These are phyloP conservation scores for Leptinotarsa rubiginosa DNA, from an alignment of 2,888 invertebrate genomes.

Conservation along the genomic window DNA sequence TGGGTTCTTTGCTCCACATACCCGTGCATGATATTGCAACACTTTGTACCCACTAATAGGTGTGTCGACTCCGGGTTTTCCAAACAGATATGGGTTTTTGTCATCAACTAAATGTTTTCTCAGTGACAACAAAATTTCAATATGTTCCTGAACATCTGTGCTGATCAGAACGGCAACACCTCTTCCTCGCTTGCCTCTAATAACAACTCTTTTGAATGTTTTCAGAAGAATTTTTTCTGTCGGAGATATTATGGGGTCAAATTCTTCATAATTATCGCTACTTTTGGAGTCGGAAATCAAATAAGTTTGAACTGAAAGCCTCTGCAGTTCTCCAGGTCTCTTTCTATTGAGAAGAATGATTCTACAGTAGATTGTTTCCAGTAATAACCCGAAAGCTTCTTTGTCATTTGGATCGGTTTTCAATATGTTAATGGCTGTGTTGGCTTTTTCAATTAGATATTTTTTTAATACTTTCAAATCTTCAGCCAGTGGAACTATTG, in stretches of 20 bases:
- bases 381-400: slow-evolving; percentile 28
- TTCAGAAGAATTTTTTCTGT: slow-evolving; percentile 34
- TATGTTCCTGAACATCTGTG: slow-evolving; percentile 48
- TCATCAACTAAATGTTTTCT: slow-evolving; percentile 26
- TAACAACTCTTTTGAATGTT: slow-evolving; percentile 36
- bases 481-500: slow-evolving; percentile 28
- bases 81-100: slow-evolving; percentile 39
- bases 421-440: slow-evolving; percentile 3
- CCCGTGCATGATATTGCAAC: slow-evolving; percentile 33
- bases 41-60: slow-evolving; percentile 49
- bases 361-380: slow-evolving; percentile 38
- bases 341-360: slow-evolving; percentile 45
- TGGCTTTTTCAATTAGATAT: slow-evolving; percentile 27
- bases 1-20: slow-evolving; percentile 49
- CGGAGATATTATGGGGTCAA: slow-evolving; percentile 19
- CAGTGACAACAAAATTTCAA: slow-evolving; percentile 31
- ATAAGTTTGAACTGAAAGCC: slow-evolving; percentile 28
- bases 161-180: slow-evolving; percentile 42
- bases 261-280: slow-evolving; percentile 38
- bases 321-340: slow-evolving; percentile 49
- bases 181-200: slow-evolving; percentile 37
- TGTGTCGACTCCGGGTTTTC: slow-evolving; percentile 22
- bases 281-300: not conserved
- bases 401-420: not conserved
- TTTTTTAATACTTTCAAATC: slow-evolving; percentile 47